A percentile compares a stretch with the other conserved stretches of the same genome.
Evolutionary conservation across 2,797 vertebrate species (phyloP).

Genomic region (Periparus ater): DNA sequence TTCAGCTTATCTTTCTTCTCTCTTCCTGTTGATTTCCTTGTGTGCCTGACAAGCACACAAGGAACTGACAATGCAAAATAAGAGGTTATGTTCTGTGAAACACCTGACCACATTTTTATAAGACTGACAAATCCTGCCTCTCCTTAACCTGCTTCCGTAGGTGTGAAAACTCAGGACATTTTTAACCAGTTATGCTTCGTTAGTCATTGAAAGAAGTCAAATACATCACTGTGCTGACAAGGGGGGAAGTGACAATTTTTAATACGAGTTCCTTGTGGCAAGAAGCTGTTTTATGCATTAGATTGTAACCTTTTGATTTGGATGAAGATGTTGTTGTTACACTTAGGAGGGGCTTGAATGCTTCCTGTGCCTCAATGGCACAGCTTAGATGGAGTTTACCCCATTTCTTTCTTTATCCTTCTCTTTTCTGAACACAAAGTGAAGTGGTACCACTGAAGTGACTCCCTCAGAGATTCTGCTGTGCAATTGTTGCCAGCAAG

Average conservation of each 20-base stretch:
- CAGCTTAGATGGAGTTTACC: not conserved
- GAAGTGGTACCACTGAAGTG: not conserved
- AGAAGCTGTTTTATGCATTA: not conserved
- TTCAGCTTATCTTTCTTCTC: not conserved
- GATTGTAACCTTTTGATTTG: not conserved
- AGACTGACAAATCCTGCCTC: not conserved
- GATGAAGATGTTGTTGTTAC: not conserved
- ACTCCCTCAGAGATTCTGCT: not conserved
- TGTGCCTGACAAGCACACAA: not conserved
- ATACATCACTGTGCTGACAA: not conserved
- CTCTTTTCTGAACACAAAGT: not conserved
- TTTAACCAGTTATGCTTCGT: not conserved
- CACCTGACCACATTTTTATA: not conserved
- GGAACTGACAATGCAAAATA: not conserved
- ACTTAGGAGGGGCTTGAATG: not conserved
- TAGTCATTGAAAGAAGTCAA: not conserved
- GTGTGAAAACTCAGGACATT: not conserved
- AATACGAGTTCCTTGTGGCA: not conserved
- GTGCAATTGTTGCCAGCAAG: not conserved
- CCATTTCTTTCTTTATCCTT: not conserved
- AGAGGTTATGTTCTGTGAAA: not conserved
- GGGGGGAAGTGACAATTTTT: not conserved
- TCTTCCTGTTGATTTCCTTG: not conserved
- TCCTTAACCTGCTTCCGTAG: not conserved
- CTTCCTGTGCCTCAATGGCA: not conserved